Percentiles rank a stretch among this genome's conserved stretches.
phyloP scores from a whole-genome alignment of 2,113 vertebrate species.

The Nannobrachium achirus region DNA sequence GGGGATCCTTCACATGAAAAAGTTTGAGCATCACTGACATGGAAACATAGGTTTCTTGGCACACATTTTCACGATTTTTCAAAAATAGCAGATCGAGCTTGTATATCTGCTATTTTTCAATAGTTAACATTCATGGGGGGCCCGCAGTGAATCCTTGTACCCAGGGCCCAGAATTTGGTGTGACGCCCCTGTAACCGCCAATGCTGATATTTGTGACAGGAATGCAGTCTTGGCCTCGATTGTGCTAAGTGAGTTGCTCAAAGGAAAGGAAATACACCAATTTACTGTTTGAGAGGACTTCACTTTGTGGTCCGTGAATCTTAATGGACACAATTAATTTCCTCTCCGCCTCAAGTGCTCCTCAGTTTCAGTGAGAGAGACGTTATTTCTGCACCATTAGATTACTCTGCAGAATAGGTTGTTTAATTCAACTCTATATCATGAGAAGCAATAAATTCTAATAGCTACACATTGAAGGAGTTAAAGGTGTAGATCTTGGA shows the following conservation, averaged over 20 bases:
- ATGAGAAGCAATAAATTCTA: slow-evolving; percentile 65
- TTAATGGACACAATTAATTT: slow-evolving; percentile 78
- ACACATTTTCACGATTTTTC: no score
- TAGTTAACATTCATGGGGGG: no score
- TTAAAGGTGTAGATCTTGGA: slow-evolving; percentile 61
- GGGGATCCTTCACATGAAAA: no score
- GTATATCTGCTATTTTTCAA: no score
- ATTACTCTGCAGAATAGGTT: slow-evolving; percentile 64
- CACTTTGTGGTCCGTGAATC: slow-evolving; percentile 69
- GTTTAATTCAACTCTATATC: slow-evolving; percentile 66
- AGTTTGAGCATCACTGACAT: no score
- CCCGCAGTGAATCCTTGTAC: no score
- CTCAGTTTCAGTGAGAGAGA: slow-evolving; percentile 63
- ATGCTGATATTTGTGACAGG: slow-evolving; percentile 59
- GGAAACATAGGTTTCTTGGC: no score
- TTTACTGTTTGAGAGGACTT: slow-evolving; percentile 55
- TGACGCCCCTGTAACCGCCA: no score
- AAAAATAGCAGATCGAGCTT: no score
- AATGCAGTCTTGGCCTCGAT: slow-evolving; percentile 45
- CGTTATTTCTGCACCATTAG: slow-evolving; percentile 76
- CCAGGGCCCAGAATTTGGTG: no score
- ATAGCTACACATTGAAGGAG: slow-evolving; percentile 64
- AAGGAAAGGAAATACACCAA: slow-evolving; percentile 42
- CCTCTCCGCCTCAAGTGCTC: slow-evolving; percentile 67
- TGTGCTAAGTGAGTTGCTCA: slow-evolving; percentile 36